Percentiles rank a stretch among this genome's conserved stretches.
Conservation (phyloP, 2,113 vertebrate genomes). For the Pterocles burchelli region DNA sequence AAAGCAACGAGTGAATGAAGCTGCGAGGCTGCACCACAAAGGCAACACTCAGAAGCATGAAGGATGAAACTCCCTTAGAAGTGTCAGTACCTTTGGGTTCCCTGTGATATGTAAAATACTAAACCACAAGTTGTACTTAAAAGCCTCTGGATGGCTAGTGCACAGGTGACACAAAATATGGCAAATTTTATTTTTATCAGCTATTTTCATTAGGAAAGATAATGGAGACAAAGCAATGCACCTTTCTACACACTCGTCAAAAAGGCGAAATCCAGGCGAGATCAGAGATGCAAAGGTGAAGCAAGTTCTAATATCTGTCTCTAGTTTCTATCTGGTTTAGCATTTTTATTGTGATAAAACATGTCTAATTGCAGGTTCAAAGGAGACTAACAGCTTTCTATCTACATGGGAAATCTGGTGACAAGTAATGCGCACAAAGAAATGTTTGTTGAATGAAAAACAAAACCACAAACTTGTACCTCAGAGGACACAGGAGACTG, state of each 20-base stretch:
- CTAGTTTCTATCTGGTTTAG: background rate
- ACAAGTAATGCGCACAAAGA: background rate
- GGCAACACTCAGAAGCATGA: rapidly evolving
- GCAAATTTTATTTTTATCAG: background rate
- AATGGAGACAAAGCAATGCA: background rate
- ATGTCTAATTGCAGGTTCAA: background rate
- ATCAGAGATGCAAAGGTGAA: background rate
- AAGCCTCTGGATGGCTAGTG: background rate
- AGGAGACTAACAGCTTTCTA: background rate
- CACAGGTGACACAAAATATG: background rate
- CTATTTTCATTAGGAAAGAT: background rate
- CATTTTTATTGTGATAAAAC: background rate
- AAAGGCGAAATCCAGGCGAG: background rate
- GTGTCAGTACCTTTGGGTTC: background rate
- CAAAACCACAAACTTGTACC: constrained; percentile 76
- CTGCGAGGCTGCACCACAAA: background rate
- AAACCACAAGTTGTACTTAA: background rate
- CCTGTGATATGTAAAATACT: background rate
- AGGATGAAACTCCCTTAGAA: background rate
- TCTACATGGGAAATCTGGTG: background rate
- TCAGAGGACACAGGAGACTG: constrained; percentile 83
- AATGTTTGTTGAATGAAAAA: constrained; percentile 27
- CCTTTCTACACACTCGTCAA: background rate
- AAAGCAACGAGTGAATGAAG: background rate
- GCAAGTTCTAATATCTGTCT: background rate